phyloP scores from a whole-genome alignment of 2,888 invertebrate genomes.

The Drosophila rubida region DNA sequence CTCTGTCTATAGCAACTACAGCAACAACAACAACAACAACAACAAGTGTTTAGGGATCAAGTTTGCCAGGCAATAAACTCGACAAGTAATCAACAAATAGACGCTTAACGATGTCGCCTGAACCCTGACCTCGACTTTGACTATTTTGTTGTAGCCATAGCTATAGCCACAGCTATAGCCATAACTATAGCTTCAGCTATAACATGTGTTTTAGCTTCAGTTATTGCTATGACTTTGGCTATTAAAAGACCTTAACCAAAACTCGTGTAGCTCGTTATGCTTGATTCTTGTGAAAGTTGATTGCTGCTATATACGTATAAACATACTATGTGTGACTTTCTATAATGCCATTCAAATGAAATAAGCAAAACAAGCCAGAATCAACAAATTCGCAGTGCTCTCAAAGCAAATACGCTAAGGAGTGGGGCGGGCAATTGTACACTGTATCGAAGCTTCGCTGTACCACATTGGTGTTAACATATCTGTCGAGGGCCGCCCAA shows the following conservation, averaged over 20 bases:
- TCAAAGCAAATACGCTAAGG: neutral
- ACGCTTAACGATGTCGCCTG: conserved; percentile 37
- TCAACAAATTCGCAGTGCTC: neutral
- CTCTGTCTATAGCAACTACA: conserved; percentile 18
- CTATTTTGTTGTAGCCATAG: conserved; percentile 15
- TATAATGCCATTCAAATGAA: conserved; percentile 5
- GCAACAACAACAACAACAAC: conserved; percentile 22
- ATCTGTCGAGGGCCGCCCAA: neutral
- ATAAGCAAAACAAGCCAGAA: conserved; percentile 16
- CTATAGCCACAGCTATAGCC: conserved; percentile 3
- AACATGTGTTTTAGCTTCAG: neutral
- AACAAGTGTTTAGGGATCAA: conserved; percentile 59
- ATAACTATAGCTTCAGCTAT: neutral
- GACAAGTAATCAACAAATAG: conserved; percentile 47
- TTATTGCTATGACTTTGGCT: conserved; percentile 3
- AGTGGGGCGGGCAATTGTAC: neutral
- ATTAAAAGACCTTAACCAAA: conserved; percentile 30
- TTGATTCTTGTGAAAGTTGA: conserved; percentile 64
- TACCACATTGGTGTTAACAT: neutral
- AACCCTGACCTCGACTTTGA: conserved; percentile 70
- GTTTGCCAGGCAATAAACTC: conserved; percentile 63
- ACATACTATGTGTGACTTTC: conserved; percentile 28
- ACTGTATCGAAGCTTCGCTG: neutral
- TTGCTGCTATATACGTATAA: conserved; percentile 15
- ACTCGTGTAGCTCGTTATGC: conserved; percentile 53